These are phyloP conservation scores for Mirza zaza DNA, from an alignment of 2,113 vertebrate species.

Conservation along the genomic window DNA sequence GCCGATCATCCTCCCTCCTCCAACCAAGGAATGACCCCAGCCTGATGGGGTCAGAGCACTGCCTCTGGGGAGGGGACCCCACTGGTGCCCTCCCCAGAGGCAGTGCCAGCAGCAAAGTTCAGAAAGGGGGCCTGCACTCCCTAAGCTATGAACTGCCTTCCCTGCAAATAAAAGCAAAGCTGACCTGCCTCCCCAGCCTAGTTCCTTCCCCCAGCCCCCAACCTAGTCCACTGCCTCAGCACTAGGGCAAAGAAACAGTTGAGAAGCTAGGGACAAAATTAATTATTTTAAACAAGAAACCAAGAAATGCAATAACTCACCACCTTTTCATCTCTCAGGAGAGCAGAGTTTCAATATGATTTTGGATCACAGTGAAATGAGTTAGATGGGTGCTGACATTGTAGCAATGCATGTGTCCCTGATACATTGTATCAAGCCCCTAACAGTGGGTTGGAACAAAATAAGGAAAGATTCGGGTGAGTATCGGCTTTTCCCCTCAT, in stretches of 20 bases:
- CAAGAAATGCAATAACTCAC: conserved; percentile 37
- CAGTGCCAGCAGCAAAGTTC: background rate
- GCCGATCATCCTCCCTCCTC: background rate
- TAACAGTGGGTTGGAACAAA: background rate
- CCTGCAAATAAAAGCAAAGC: background rate
- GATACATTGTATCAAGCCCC: background rate
- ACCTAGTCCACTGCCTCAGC: background rate
- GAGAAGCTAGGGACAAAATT: background rate
- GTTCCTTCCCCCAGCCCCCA: background rate
- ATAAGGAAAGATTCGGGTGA: background rate
- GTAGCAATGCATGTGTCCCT: background rate
- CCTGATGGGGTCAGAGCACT: no score
- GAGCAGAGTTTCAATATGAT: background rate
- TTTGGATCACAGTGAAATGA: conserved; percentile 29
- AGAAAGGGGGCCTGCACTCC: background rate
- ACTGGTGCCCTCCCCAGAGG: rapidly evolving
- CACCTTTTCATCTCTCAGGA: conserved; percentile 24
- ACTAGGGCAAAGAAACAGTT: background rate
- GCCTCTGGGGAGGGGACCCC: no score
- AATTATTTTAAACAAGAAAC: conserved; percentile 42
- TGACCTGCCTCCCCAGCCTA: background rate
- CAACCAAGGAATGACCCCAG: background rate
- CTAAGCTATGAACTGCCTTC: background rate
- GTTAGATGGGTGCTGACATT: conserved; percentile 1
- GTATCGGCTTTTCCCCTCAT: background rate